Base-by-base conservation (phyloP, 2,888 invertebrate genomes). In the Tuta absoluta region DNA sequence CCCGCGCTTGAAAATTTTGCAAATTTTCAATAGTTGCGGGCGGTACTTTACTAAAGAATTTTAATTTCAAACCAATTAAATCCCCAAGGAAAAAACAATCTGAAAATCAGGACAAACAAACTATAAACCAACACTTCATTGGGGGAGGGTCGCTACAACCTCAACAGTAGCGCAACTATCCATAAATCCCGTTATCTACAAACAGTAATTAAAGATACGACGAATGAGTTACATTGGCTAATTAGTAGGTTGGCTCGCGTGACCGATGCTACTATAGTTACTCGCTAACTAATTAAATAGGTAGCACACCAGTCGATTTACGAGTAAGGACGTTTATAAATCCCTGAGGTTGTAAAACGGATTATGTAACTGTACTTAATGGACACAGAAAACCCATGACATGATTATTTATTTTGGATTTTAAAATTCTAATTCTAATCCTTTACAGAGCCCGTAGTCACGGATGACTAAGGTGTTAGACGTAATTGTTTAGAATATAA, bases 201-300 rank as follows among this genome's bases (percentile, higher is more conserved):
- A 28, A 33, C 56, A 33, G 56, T 56, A 56, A 56, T 56, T 56
- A 56, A 56, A 56, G 56, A 56, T 56, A 56, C 56, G 24, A 56
- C 14, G 56, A 56, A 56, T 56, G 56, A 56, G 33, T 56, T 56
- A 56, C 56, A 56, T 17, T 17, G 17, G 33, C 56, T 56, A 56
- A 56, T 56, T 33, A 56, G 33, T 33, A 33, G 28, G 56, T 56
- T 14, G 28, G 17, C 10, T 53, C 17, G 56, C 56, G 56, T 56
- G 56, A 56, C 56, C 33, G 56, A 56, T 33, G 56, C 17, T 19
- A 56, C 33, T 56, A 56, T 56, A 56, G 23, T 53, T 53, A 53
- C 21, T 24, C 23, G 51, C 12, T 53, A 2, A 56, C 56, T 56
- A 56, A 56, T 56, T 56, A 56, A 56, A 56, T 56, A 56, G 28